Evolutionary conservation across 2,797 vertebrate genomes (phyloP), one percentile per base, ranked within the genome.

Genomic region (Sebastes hubbsi): DNA sequence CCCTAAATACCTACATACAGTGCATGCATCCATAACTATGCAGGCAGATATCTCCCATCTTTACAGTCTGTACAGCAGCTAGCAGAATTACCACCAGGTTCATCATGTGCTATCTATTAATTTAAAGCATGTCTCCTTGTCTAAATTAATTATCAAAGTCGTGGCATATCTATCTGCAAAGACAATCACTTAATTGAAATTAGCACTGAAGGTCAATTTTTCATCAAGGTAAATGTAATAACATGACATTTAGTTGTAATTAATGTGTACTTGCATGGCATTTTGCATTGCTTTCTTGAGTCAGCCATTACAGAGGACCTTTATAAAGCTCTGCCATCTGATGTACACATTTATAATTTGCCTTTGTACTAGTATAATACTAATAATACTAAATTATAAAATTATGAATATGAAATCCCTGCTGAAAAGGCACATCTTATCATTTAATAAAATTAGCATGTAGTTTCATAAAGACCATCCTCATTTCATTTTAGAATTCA

Each of bases 191-290:
- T 86, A 85, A 92, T 78, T 84, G 34, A 84, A 85, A 90, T 75
- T 73, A 71, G 66, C 58, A 78, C 1, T 61, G 61, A 84, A 87
- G 87, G 82, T 88, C 18, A 66, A 8, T 80, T 87, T 72, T 78
- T 81, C 22, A 75, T 77, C 65, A 70, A 79, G 72, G 72, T 82
- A 65, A 72, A 86, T 86, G 68, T 81, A 81, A 86, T 80, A 85
- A 81, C 62, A 49, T 90, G 82, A 84, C 88, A 91, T 92, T 90
- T 77, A 78, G 29, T 77, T 78, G 61, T 87, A 87, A 88, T 88
- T 80, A 83, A 88, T 81, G 58, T 72, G 29, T 75, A 60, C 55
- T 78, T 49, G 6, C 5, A 6, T 82, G 73, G 56, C 61, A 72
- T 84, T 84, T 82, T 73, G 10, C 27, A 7, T 69, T 62, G 25